Conservation (phyloP, 2,797 vertebrate genomes). For the Phoebastria nigripes region DNA sequence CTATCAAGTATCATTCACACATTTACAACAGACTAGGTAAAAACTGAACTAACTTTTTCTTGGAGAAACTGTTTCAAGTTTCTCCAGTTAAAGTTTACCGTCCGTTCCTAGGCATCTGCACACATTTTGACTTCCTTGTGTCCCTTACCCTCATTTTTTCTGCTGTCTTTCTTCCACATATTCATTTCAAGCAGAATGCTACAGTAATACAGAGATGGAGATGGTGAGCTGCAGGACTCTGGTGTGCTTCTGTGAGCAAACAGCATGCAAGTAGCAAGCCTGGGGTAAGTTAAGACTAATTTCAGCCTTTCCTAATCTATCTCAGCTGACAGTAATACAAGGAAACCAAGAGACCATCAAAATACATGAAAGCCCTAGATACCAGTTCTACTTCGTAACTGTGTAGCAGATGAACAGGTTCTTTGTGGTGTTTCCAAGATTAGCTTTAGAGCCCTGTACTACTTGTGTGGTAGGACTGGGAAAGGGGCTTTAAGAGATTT, state of each 20-base stretch:
- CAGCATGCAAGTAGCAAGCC: background rate
- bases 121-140: background rate
- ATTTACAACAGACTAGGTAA: background rate
- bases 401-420: background rate
- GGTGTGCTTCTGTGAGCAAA: background rate
- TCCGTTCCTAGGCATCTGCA: background rate
- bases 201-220: background rate
- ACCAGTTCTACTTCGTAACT: background rate
- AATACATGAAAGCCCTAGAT: background rate
- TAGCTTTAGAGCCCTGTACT: background rate
- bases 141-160: background rate
- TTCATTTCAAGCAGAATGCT: background rate
- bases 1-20: background rate
- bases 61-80: background rate
- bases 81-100: background rate
- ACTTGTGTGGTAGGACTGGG: background rate
- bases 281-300: background rate
- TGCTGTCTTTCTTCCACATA: background rate
- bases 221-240: background rate
- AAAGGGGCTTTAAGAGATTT: background rate
- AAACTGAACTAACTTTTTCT: background rate
- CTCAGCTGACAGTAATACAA: background rate
- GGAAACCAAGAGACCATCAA: background rate
- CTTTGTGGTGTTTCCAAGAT: background rate
- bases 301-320: background rate